Percentiles rank a stretch among this genome's conserved stretches.
Conservation (phyloP, 2,888 invertebrate species). For the Syritta pipiens region DNA sequence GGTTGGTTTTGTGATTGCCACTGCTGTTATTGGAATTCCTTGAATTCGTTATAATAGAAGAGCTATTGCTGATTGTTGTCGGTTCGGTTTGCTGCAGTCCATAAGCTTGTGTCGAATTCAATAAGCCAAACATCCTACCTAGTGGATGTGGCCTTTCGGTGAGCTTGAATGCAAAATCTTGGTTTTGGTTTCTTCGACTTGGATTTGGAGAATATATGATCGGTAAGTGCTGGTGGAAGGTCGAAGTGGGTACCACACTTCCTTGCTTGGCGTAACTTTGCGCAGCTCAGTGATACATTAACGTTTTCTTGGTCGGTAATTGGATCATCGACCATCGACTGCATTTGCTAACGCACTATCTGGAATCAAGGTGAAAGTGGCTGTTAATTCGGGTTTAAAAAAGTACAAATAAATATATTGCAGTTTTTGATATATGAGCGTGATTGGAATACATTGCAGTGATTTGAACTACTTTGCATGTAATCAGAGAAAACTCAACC, state of each 20-base stretch:
- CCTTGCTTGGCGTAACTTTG: neutral
- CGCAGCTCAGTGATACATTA: constrained; percentile 7
- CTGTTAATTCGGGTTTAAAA: too few species aligned
- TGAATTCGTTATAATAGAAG: constrained; percentile 60
- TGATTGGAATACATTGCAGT: too few species aligned
- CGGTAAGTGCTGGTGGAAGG: too few species aligned
- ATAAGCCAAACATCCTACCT: constrained; percentile 76
- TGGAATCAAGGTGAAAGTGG: too few species aligned
- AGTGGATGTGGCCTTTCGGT: constrained; percentile 15
- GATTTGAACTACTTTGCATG: too few species aligned
- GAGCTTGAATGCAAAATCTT: constrained; percentile 22
- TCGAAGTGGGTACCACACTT: constrained; percentile 30
- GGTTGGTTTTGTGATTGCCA: constrained; percentile 42
- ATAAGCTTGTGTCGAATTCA: constrained; percentile 77
- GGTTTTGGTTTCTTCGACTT: neutral
- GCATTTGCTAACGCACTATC: too few species aligned
- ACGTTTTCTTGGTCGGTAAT: neutral
- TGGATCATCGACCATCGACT: constrained; percentile 13
- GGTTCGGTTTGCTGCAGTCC: constrained; percentile 73
- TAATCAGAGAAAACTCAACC: too few species aligned
- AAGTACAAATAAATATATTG: too few species aligned
- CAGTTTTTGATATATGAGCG: too few species aligned
- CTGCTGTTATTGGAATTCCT: too few species aligned
- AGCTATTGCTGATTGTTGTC: constrained; percentile 21
- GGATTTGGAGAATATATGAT: too few species aligned